A percentile compares a stretch with the other conserved stretches of the same genome.
Conservation (phyloP, 2,888 invertebrate species). For the Conus canariensis region DNA sequence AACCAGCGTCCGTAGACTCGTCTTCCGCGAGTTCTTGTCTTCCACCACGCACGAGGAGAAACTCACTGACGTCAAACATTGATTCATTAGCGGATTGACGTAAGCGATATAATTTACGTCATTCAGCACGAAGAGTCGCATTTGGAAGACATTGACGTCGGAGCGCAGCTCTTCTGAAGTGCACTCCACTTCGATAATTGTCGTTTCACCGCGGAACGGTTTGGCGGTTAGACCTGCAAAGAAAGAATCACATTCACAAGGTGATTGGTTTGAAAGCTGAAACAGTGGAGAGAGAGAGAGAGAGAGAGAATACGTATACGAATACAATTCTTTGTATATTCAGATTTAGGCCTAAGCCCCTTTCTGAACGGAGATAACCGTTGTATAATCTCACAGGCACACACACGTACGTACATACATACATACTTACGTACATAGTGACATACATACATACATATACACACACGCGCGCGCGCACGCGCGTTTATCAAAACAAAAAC, state of each 20-base stretch:
- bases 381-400: no score
- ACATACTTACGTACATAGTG: no score
- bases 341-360: no score
- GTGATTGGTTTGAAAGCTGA: no score
- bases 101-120: slow-evolving; percentile 26
- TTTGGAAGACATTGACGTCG: slow-evolving; percentile 36
- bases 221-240: slow-evolving; percentile 23
- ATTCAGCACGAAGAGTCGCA: slow-evolving; percentile 23
- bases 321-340: no score
- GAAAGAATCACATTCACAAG: not conserved
- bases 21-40: slow-evolving; percentile 28
- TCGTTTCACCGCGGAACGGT: slow-evolving; percentile 26
- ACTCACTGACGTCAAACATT: slow-evolving; percentile 35
- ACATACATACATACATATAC: no score
- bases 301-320: no score
- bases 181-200: slow-evolving; percentile 38
- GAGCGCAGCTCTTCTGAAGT: slow-evolving; percentile 20
- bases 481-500: no score
- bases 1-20: slow-evolving; percentile 32
- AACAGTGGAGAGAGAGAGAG: no score
- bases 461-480: no score
- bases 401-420: no score
- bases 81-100: slow-evolving; percentile 31
- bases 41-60: slow-evolving; percentile 39
- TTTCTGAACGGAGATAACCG: no score